Base-by-base conservation (phyloP, 1,140 invertebrate species). In the Papilio helenus region DNA sequence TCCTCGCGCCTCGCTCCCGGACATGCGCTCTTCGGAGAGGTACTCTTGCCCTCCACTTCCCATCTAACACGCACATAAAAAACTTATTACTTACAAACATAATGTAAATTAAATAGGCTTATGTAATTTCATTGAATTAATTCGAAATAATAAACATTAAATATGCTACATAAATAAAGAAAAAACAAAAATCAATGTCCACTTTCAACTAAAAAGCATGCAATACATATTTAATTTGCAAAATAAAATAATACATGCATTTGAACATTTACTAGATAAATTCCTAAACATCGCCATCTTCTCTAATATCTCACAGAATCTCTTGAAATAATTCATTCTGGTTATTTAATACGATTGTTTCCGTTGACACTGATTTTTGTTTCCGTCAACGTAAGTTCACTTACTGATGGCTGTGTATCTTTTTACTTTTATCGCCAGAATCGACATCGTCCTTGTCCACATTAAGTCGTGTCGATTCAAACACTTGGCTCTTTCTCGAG, bases 1-100 rank as follows among this genome's bases (percentile, higher is more conserved):
- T 99, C 98, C 85, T 99, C 98, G 74, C 98, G 96, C 82, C 93
- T 89, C 34, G 93, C 97, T 96, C 87, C 96, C 93, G 83, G 95
- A 95, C 84, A 82, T 39, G 84, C 87, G 46, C 88, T 82, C 68
- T 92, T 92, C 0, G 92, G 92, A 0, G 92, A 92, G 12, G 92
- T 93, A 51, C 87, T 92, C 79, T 93, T 94, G 73, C 74, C 83
- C 26, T 93, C 92, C 12, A 82, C 80, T 84, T 94, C 92, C 89
- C 89, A 92, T 84, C 92, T 94, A 10, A 34, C 20, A 76, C 71
- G 0, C 80, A 74, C 23, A 55, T 39, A 76, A 80, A n/a, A 14
- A 46, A 34, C 34, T 39, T 39, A 39, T 8, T 39, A 39, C 34
- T 0, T 39, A 39, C 34, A 39, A 39, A 39, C 3, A 39, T 34